A percentile compares a stretch with the other conserved stretches of the same genome.
Evolutionary conservation across 2,888 invertebrate species (phyloP).

Genomic region (Cistogaster globosa): DNA sequence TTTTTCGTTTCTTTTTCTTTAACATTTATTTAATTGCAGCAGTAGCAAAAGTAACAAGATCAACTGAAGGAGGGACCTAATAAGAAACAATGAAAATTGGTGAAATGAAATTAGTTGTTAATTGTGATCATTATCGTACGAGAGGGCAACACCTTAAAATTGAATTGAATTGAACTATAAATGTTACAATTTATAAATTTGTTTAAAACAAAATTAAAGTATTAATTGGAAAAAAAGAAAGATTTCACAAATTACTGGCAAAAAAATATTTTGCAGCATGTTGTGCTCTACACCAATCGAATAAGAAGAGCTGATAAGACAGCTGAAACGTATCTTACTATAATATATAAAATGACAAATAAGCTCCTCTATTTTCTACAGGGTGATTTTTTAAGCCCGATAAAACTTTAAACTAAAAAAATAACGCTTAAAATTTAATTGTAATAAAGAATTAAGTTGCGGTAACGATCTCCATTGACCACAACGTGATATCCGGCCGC

Average conservation of each 20-base stretch:
- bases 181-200: conserved; percentile 64
- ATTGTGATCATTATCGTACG: conserved; percentile 65
- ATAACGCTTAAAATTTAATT: too few species aligned
- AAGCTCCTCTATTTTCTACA: too few species aligned
- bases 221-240: conserved; percentile 23
- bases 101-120: conserved; percentile 68
- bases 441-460: too few species aligned
- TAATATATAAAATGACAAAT: too few species aligned
- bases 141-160: conserved; percentile 65
- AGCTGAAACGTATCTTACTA: too few species aligned
- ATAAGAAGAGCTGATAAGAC: background rate
- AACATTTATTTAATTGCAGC: conserved; percentile 51
- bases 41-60: conserved; percentile 23
- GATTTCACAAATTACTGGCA: conserved; percentile 30
- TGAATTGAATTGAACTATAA: conserved; percentile 64
- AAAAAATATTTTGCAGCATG: background rate
- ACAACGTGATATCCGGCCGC: too few species aligned
- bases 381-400: too few species aligned
- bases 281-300: background rate
- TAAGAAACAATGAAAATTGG: conserved; percentile 32
- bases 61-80: conserved; percentile 36
- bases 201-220: conserved; percentile 44
- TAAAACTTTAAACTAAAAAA: too few species aligned
- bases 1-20: conserved; percentile 32
- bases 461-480: too few species aligned